Conservation (phyloP, 2,888 invertebrate species). For the Plagodis pulveraria region DNA sequence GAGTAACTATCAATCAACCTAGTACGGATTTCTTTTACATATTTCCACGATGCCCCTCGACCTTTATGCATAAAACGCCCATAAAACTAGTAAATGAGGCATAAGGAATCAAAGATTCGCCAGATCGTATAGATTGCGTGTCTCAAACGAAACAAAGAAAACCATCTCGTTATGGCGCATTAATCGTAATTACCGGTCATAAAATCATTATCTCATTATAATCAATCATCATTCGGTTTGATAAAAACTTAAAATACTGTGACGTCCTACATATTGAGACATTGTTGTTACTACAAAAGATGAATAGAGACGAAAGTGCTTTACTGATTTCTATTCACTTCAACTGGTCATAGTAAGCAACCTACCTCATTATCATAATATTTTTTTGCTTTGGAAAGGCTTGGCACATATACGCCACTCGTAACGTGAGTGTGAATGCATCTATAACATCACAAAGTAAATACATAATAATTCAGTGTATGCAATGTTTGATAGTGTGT, state of each 20-base stretch:
- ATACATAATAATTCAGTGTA: too few relatives aligned
- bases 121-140: constrained; percentile 10
- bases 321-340: constrained; percentile 1
- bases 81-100: constrained; percentile 1
- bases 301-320: constrained; percentile 9
- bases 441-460: too few relatives aligned
- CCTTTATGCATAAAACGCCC: background rate
- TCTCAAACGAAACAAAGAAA: constrained; percentile 11
- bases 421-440: too few relatives aligned
- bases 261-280: constrained; percentile 4
- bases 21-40: background rate
- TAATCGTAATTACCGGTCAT: constrained; percentile 19
- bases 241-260: constrained; percentile 12
- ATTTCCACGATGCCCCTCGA: background rate
- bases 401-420: background rate
- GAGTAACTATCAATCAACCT: too few relatives aligned
- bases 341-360: background rate
- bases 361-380: too few relatives aligned
- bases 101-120: constrained; percentile 6
- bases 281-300: constrained; percentile 13
- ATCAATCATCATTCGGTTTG: constrained; percentile 15
- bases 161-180: constrained; percentile 18
- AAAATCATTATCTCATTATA: constrained; percentile 25
- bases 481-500: too few relatives aligned
- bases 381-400: background rate